These are phyloP conservation scores for Agelas oroides DNA, from an alignment of 37 sponge, comb jelly and placozoan genomes.

Conservation along the genomic window DNA sequence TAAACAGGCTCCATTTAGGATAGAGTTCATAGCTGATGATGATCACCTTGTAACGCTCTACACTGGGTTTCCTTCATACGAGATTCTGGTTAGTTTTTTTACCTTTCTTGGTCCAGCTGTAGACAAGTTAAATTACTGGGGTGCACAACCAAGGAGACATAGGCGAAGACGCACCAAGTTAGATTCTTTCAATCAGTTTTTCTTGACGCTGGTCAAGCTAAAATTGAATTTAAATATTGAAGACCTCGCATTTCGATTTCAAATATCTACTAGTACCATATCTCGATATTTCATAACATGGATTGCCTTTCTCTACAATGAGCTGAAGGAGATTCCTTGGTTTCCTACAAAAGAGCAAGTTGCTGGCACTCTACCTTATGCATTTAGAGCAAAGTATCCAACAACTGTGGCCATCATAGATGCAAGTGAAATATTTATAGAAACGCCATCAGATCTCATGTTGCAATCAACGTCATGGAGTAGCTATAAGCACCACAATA, in stretches of 20 bases:
- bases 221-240: conserved; percentile 4
- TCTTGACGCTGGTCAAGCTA: conserved; percentile 22
- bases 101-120: conserved; percentile 43
- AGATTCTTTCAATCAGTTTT: conserved; percentile 22
- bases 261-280: conserved; percentile 1
- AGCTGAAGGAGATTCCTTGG: conserved; percentile 46
- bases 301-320: too few species aligned
- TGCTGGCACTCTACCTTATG: conserved; percentile 28
- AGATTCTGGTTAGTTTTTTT: conserved; percentile 20
- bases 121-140: conserved; percentile 41
- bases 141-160: background rate
- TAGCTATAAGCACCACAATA: conserved; percentile 48
- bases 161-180: background rate
- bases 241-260: conserved; percentile 29
- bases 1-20: conserved; percentile 16
- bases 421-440: conserved; percentile 57
- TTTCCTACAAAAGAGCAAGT: conserved; percentile 40
- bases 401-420: conserved; percentile 66
- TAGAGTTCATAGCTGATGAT: conserved; percentile 9
- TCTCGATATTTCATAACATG: conserved; percentile 34
- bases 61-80: conserved; percentile 36
- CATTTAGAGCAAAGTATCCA: conserved; percentile 33
- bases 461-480: conserved; percentile 60
- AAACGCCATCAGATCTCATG: conserved; percentile 43
- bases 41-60: conserved; percentile 5